Evolutionary conservation across 2,113 vertebrate genomes (phyloP).

Genomic region (Euleptes europaea): DNA sequence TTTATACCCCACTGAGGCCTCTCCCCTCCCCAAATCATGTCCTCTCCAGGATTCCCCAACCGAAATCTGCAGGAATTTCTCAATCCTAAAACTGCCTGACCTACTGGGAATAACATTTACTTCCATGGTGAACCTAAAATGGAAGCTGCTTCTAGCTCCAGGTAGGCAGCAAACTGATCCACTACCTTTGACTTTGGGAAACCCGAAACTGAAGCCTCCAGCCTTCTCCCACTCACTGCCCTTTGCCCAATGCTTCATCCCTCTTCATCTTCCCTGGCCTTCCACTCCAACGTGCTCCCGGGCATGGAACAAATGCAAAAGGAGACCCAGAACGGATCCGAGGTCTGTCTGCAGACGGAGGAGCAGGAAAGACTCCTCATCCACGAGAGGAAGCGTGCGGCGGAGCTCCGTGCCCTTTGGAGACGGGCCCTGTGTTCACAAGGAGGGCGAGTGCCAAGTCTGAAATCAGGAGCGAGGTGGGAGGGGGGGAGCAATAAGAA

Average conservation of each 20-base stretch:
- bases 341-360: neutral
- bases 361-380: neutral
- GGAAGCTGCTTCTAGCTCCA: no score
- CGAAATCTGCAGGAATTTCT: no score
- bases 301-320: neutral
- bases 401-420: neutral
- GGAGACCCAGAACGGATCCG: slow-evolving; percentile 1
- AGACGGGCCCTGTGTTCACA: neutral
- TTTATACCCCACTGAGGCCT: no score
- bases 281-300: neutral
- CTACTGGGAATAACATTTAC: neutral
- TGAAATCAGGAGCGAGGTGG: neutral
- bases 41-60: neutral
- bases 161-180: neutral
- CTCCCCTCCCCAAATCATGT: no score
- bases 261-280: neutral
- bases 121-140: neutral
- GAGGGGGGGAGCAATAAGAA: neutral
- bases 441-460: neutral
- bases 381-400: neutral
- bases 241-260: neutral
- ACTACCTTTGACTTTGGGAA: no score
- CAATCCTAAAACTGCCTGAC: neutral
- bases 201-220: no score
- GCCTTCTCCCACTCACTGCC: neutral